Base-by-base conservation (phyloP, 2,797 vertebrate species). In the Tenualosa thibaudeaui region DNA sequence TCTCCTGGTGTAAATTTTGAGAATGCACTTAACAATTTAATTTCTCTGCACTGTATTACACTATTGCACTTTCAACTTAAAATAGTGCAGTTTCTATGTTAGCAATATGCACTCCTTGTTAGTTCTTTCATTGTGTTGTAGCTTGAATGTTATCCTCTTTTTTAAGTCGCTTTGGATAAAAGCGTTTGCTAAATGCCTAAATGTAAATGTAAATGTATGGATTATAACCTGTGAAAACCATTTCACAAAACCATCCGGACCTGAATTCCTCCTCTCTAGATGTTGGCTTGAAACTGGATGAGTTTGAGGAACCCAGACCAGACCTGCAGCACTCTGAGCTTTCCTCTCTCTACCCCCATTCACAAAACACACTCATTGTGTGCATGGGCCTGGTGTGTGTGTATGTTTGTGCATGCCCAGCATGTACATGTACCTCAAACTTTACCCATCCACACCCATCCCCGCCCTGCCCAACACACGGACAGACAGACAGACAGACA, bases 351-450 rank as follows among this genome's bases (percentile, higher is more conserved):
- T 9, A 10, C 1, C n/a, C 60, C 40, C 68, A 75, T 40, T 75
- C 31, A 75, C 31, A 40, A 40, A 75, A 75, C 68, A 68, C 65
- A 68, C 26, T 24, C 24, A 40, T 75, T 19, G 17, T 68, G 65
- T 68, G 5, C 37, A 75, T 40, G 37, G 31, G 31, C 68, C 46
- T 49, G 46, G 58, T 51, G 50, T 12, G 10, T 12, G 50, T 9
- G 50, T 24, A 10, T 8, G 19, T n/a, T 60, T 60, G 5, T 88
- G 89, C 65, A 26, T 86, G 89, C 40, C 31, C 68, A 71, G 68
- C 31, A 40, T 71, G 62, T 68, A 60, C 46, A 46, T 46, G 46
- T 46, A 51, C 50, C 60, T 56, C 54, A 56, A 56, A 53, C 13
- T 19, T 46, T 46, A 46, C 31, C 31, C 0, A 31, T 31, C 22